Base-by-base conservation (phyloP, 1,140 invertebrate species). In the Heliothis subflexa region DNA sequence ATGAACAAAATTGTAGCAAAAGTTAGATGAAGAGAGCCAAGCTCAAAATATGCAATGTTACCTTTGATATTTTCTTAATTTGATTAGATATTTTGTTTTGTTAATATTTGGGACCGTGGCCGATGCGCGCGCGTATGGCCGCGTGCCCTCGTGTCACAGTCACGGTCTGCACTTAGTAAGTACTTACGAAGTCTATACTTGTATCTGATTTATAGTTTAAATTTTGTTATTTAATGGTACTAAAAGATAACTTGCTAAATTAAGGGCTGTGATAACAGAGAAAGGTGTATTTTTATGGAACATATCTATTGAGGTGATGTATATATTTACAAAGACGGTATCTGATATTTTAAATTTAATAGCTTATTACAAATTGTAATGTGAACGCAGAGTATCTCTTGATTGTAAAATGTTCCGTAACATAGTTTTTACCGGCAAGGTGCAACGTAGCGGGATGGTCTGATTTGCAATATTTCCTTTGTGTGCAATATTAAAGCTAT, bases 191-290 rank as follows among this genome's bases (percentile, higher is more conserved):
- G 83, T 86, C 78, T 80, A 81, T 85, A 88, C 83, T 90, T 89
- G 79, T 75, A 75, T 84, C 83, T 89, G 86, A 82, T 93, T 88
- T 88, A 91, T 91, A 93, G 89, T 92, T 92, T 93, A 91, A 90
- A 91, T 91, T 91, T 81, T 91, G 90, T 92, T 91, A 87, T 91
- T 89, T 91, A 90, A 87, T 91, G 76, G 78, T 88, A 87, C 85
- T 80, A 80, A 78, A 82, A 62, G 57, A 80, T 80, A 79, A 79
- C 82, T 85, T 87, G 88, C 86, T 89, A 88, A 91, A 88, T 87
- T 87, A 87, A 84, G 91, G 92, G 92, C 91, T 94, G 92, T 94
- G 92, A 94, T 94, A 91, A 85, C 81, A 86, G 85, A 89, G 86
- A 85, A 86, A 82, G 87, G 86, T 87, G 80, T 88, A 89, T 86